Percentiles rank a stretch among this genome's conserved stretches.
phyloP scores from a whole-genome alignment of 2,888 invertebrate genomes.

The Nephrotoma guestfalica region DNA sequence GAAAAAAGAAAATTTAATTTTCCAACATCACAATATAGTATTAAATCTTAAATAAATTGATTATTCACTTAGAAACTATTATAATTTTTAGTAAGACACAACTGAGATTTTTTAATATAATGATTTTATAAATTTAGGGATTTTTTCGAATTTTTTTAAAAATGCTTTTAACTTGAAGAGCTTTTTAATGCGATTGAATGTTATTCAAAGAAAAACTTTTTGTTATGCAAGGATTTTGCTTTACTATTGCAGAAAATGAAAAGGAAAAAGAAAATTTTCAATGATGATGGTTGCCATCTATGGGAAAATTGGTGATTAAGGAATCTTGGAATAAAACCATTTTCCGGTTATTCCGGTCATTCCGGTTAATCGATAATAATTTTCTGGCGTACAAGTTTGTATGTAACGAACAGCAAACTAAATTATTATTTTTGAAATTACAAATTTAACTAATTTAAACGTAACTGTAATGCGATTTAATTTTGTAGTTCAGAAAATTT shows the following conservation, averaged over 20 bases:
- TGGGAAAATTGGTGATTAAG: neutral
- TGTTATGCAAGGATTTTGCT: slow-evolving; percentile 1
- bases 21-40: neutral
- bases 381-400: too few species aligned
- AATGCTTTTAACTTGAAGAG: neutral
- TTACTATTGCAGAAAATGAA: neutral
- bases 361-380: too few species aligned
- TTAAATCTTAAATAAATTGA: neutral
- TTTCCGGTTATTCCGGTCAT: neutral
- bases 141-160: neutral
- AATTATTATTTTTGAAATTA: too few species aligned
- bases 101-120: neutral
- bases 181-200: neutral
- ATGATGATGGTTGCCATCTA: neutral
- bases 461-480: too few species aligned
- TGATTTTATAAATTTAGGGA: neutral
- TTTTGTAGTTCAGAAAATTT: too few species aligned
- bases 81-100: neutral
- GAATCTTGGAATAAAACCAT: neutral
- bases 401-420: too few species aligned
- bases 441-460: too few species aligned
- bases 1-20: neutral
- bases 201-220: neutral
- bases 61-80: neutral
- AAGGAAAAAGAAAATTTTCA: neutral